phyloP scores from a whole-genome alignment of 23 tunicate genomes.

The Styela plicata region DNA sequence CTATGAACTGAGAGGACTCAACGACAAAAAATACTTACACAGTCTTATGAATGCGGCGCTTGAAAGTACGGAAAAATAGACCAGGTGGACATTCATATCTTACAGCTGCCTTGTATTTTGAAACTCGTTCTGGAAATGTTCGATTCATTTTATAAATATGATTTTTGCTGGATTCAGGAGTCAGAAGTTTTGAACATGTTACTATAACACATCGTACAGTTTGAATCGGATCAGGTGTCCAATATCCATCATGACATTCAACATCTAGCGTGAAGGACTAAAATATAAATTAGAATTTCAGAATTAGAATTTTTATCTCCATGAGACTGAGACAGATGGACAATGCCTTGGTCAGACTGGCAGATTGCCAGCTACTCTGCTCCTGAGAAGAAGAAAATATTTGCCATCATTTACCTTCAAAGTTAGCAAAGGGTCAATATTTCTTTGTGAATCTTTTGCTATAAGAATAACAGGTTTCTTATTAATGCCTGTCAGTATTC shows the following conservation, averaged over 20 bases:
- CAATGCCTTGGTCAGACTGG: no score
- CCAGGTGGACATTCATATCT: constrained; percentile 42
- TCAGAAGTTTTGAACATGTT: constrained; percentile 37
- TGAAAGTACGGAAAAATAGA: constrained; percentile 35
- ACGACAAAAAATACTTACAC: constrained; percentile 11
- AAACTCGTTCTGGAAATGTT: constrained; percentile 18
- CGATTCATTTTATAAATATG: constrained; percentile 20
- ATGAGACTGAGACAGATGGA: no score
- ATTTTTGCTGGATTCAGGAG: background rate
- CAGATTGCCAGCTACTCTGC: no score
- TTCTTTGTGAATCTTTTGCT: no score
- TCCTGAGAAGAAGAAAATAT: no score
- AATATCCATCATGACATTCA: constrained; percentile 39
- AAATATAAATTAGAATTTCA: no score
- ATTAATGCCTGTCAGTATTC: no score
- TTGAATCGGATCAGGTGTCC: constrained; percentile 39
- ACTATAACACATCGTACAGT: constrained; percentile 41
- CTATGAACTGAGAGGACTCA: no score
- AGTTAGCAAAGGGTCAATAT: no score
- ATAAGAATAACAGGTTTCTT: no score
- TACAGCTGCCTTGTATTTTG: constrained; percentile 27
- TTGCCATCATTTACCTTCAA: no score
- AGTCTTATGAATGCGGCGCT: background rate
- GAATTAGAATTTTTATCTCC: no score
- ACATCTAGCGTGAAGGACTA: constrained; percentile 23